These are phyloP conservation scores for Protobothrops flavoviridis DNA, from an alignment of 2,113 vertebrate species.

Conservation along the genomic window DNA sequence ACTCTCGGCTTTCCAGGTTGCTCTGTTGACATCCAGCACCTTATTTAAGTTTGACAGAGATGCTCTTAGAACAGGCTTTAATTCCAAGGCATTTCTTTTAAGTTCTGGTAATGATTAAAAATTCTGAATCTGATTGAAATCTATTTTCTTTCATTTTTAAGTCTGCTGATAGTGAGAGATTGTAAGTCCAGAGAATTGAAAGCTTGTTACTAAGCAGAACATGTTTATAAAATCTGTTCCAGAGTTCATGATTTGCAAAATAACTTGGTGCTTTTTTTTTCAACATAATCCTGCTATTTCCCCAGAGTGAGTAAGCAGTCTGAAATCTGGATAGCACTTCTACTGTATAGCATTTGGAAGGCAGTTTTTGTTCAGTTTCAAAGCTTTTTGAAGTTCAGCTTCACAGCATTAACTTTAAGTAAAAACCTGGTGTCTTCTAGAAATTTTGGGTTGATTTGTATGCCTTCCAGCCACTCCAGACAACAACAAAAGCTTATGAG, in stretches of 20 bases:
- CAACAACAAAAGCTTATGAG: neutral
- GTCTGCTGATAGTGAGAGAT: constrained; percentile 32
- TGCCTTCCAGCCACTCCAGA: neutral
- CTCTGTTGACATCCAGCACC: neutral
- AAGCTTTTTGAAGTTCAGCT: neutral
- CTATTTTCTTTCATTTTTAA: constrained; percentile 23
- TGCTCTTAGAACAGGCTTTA: neutral
- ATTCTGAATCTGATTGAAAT: constrained; percentile 30
- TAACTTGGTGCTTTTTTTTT: neutral
- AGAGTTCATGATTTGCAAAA: neutral
- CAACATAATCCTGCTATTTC: neutral
- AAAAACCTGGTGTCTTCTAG: neutral
- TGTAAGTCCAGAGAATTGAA: neutral
- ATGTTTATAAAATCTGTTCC: neutral
- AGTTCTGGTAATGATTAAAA: constrained; percentile 27
- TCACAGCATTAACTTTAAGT: neutral
- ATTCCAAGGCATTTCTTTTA: constrained; percentile 39
- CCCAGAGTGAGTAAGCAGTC: neutral
- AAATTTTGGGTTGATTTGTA: neutral
- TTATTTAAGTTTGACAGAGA: neutral
- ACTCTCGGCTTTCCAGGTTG: neutral
- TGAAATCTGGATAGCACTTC: neutral
- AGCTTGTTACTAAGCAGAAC: neutral
- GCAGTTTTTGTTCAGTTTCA: neutral
- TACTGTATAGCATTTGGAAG: neutral